Percentiles rank a stretch among this genome's conserved stretches.
Conservation (phyloP, 2,888 invertebrate species). For the Tillus elongatus region DNA sequence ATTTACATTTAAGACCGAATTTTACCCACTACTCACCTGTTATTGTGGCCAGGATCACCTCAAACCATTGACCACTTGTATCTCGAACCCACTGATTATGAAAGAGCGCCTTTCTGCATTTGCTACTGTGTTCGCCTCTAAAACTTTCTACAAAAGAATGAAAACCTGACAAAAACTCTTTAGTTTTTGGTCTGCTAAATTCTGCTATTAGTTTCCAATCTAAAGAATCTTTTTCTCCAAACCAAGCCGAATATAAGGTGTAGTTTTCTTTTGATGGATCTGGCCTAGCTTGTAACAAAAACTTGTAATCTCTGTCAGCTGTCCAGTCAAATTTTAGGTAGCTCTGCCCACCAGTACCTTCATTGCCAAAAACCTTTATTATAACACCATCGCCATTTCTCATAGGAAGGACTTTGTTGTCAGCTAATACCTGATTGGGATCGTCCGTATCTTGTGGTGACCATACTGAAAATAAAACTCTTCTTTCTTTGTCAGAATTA, state of each 20-base stretch:
- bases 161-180: neutral
- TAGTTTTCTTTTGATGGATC: neutral
- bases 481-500: neutral
- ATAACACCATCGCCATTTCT: neutral
- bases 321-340: neutral
- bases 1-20: no score
- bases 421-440: neutral
- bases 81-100: neutral
- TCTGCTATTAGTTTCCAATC: neutral
- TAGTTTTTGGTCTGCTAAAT: neutral
- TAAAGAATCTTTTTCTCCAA: neutral
- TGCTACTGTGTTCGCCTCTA: neutral
- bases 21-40: no score
- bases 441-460: neutral
- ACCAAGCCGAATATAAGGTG: neutral
- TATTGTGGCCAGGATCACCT: neutral
- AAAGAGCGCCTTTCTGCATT: neutral
- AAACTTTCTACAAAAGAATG: constrained; percentile 1
- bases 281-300: neutral
- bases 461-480: neutral
- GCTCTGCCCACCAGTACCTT: constrained; percentile 1
- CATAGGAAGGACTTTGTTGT: neutral
- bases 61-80: neutral
- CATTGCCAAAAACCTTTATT: neutral
- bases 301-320: neutral